Conservation (phyloP, 2,797 vertebrate species). For the Ctenochaetus hawaiiensis region DNA sequence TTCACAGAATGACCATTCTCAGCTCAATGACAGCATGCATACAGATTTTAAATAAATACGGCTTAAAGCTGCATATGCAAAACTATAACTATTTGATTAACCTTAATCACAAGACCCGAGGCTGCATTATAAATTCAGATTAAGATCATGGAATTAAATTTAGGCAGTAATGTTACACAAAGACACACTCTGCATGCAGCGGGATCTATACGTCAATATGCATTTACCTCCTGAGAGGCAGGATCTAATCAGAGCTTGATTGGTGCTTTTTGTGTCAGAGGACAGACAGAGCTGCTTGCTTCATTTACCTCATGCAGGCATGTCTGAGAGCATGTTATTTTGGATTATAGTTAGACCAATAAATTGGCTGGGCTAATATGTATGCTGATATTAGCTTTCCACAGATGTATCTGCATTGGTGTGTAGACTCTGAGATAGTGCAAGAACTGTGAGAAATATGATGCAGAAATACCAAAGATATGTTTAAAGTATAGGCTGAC, state of each 20-base stretch:
- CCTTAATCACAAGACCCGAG: not conserved
- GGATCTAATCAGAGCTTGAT: slow-evolving; percentile 49
- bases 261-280: slow-evolving; percentile 29
- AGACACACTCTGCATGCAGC: not conserved
- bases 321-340: slow-evolving; percentile 39
- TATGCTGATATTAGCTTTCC: not conserved
- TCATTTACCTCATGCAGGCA: slow-evolving; percentile 29
- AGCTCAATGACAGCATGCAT: not conserved
- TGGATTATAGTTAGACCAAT: slow-evolving; percentile 11
- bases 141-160: slow-evolving; percentile 5
- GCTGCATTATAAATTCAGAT: slow-evolving; percentile 26
- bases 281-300: slow-evolving; percentile 23
- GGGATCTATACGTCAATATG: slow-evolving; percentile 6
- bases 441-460: not conserved
- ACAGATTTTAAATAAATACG: slow-evolving; percentile 4
- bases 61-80: not conserved
- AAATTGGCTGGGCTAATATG: not conserved
- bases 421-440: not conserved
- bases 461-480: not conserved
- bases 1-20: not conserved
- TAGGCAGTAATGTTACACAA: not conserved
- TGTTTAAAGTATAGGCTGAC: not conserved
- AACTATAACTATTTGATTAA: slow-evolving; percentile 1
- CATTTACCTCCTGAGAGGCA: slow-evolving; percentile 21
- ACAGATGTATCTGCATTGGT: not conserved